Base-by-base conservation (phyloP, 30 jellyfish, hydroid and myxozoan genomes). In the Catostylus mosaicus region DNA sequence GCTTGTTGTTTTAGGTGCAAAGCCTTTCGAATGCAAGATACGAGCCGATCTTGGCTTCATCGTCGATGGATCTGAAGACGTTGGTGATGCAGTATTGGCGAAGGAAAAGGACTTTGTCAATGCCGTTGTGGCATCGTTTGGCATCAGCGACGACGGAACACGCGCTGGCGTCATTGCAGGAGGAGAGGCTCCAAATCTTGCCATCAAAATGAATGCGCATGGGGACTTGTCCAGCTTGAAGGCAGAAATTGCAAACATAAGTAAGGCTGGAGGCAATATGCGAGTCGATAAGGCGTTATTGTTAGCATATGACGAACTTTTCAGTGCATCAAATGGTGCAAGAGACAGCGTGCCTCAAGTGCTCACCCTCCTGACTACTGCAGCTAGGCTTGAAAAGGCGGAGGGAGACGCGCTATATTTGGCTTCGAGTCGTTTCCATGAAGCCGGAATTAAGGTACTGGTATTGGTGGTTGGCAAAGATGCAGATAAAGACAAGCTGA, bases 301-400 rank as follows among this genome's bases (percentile, higher is more conserved):
- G 6, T n/a, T 23, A 0, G 83, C 94, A 32, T 66, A 67, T 35
- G 67, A 35, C 56, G 76, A 56, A 8, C 62, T 84, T 23, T 84
- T 84, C 51, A 56, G 51, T 46, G 19, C 24, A 8, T 30, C 47
- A 20, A 84, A 84, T 14, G 94, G 94, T 0, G 94, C 94, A 24
- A 59, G 94, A 60, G 36, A 20, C 32, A 36, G 30, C 27, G 94
- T 64, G 4, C 88, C 94, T 19, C 84, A 75, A 35, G 56, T 75
- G 30, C 89, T 85, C 61, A 46, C 71, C 20, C 36, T 85, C 14
- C 66, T 85, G 36, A 74, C 96, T n/a, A 27, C 84, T 46, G 96
- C 76, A 52, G 32, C 20, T 1, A 38, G 54, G 11, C 62, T 51
- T 20, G 75, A 65, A 48, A 67, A 50, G 36, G 74, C 56, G 6